Percentiles rank a stretch among this genome's conserved stretches.
phyloP scores from a whole-genome alignment of 1,140 invertebrate species.

The Euborellia annulipes region DNA sequence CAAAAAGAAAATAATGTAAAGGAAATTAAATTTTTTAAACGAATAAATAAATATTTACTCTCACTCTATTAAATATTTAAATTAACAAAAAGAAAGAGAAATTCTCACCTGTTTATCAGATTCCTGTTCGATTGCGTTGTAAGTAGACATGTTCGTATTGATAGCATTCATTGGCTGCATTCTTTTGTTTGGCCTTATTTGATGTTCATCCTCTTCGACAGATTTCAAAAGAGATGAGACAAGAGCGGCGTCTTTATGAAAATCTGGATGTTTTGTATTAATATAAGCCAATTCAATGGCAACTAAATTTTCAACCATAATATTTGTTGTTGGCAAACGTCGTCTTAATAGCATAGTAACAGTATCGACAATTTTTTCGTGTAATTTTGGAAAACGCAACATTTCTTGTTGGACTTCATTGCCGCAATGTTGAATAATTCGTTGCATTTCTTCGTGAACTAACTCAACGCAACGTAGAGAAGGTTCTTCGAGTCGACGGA shows the following conservation, averaged over 20 bases:
- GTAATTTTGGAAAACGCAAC: constrained; percentile 90
- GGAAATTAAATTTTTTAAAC: too few relatives aligned
- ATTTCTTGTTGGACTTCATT: constrained; percentile 97
- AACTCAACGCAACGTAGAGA: constrained; percentile 92
- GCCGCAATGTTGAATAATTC: constrained; percentile 96
- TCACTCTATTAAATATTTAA: too few relatives aligned
- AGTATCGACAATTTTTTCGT: constrained; percentile 95
- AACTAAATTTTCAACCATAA: constrained; percentile 94
- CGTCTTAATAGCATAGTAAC: constrained; percentile 83
- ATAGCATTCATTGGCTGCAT: neutral
- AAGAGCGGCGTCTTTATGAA: constrained; percentile 82
- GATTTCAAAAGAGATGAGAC: constrained; percentile 60
- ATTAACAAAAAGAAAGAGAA: too few relatives aligned
- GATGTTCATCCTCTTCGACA: constrained; percentile 27
- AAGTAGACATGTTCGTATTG: too few relatives aligned
- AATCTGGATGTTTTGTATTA: constrained; percentile 99
- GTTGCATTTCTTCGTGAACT: constrained; percentile 98
- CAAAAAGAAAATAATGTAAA: too few relatives aligned
- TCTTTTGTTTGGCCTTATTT: constrained; percentile 2
- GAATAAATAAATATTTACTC: too few relatives aligned
- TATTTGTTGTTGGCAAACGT: constrained; percentile 83
- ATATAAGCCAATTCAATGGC: constrained; percentile 98
- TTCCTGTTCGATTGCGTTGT: too few relatives aligned
- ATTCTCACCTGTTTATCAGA: too few relatives aligned
- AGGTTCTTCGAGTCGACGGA: constrained; percentile 87